Base-by-base conservation (phyloP, 2,113 vertebrate species). In the Alethe castanea region DNA sequence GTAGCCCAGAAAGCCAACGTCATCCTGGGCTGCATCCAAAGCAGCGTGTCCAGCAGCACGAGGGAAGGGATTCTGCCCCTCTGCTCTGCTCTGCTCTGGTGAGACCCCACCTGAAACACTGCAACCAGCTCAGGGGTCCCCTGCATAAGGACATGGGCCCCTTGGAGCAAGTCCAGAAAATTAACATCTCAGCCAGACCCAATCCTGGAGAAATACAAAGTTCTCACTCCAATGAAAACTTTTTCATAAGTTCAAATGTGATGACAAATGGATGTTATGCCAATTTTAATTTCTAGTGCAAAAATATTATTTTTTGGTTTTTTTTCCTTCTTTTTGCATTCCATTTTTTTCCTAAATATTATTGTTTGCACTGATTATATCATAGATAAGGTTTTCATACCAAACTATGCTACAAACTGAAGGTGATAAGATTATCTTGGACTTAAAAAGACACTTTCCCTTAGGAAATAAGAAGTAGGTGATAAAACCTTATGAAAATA, bases 41-140 rank as follows among this genome's bases (percentile, higher is more conserved):
- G 17, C 35, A 44, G 6, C 0, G 0, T 42, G 66, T 14, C 1
- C 20, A 50, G 25, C 14, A 57, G 11, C 25, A 5, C 0, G 0
- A 50, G 14, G 17, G 25, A 64, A 0, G 9, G 20, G 12, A 72
- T 72, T 80, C 31, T 57, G 9, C 12, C 9, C 5, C 42, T 72
- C 15, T 62, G 33, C 29, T 54, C 52, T 29, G 5, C 25, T 45
- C 40, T 31, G 6, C 35, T 64, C 22, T 50, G 6, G 9, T 65
- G 35, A 65, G 5, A 80, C 4, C 7, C 5, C 16, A 42, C 11
- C 14, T 42, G 42, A 1, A 48, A 6, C 2, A 3, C 35, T 36
- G 26, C 5, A 36, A 4, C 11, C 50, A 81, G 4, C 8, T 57
- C 18, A 65, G 31, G 31, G 6, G 6, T 2, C 31, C 14, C 9